A percentile compares a stretch with the other conserved stretches of the same genome.
Conservation (phyloP, 1,140 invertebrate species). For the Bombyx mori region ASM3026992v2 NC_085130.1:16341501-16342000, state of each 20-base stretch:
- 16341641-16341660: conserved; percentile 38
- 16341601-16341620: conserved; percentile 39
- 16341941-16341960: too few species aligned
- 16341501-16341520: conserved; percentile 7
- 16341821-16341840: not conserved
- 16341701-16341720: conserved; percentile 40
- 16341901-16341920: too few species aligned
- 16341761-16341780: conserved; percentile 39
- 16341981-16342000: too few species aligned
- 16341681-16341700: conserved; percentile 42
- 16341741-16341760: conserved; percentile 25
- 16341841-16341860: conserved; percentile 1
- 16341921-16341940: too few species aligned
- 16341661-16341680: conserved; percentile 4
- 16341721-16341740: conserved; percentile 37
- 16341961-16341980: too few species aligned
- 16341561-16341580: conserved; percentile 24
- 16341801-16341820: conserved; percentile 21
- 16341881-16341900: too few species aligned
- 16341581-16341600: conserved; percentile 37
- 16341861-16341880: too few species aligned
- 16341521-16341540: conserved; percentile 8
- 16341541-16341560: conserved; percentile 20
- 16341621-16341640: conserved; percentile 17
- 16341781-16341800: conserved; percentile 16